Base-by-base conservation (phyloP, 1,140 invertebrate species). In the Halyomorpha halys region DNA sequence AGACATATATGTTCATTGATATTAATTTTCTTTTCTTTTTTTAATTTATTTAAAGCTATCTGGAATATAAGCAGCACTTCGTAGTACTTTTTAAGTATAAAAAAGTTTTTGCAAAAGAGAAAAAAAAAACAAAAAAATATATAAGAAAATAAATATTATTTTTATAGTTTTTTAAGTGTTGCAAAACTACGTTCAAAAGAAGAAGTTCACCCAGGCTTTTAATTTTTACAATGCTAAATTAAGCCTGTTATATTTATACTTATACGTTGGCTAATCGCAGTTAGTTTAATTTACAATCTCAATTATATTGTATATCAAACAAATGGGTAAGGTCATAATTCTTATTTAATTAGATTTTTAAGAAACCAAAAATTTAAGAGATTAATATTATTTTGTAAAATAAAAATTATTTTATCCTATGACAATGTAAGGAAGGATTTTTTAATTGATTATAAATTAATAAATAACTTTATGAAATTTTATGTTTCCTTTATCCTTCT, bases 361-460 rank as follows among this genome's bases (percentile, higher is more conserved):
- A 59, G 56, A 59, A 59, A 59, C 56, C 56, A 59, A 59, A 59
- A 59, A 59, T 27, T 39, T 59, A 59, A 64, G 62, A 64, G 62
- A 64, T 64, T 64, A 64, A 64, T 64, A 64, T 64, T 64, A 64
- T 64, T 64, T 64, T 64, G 62, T 64, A 64, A 64, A 64, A 64
- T 53, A 63, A 51, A 63, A 63, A 64, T 39, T 64, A 64, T 64
- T 64, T 64, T 64, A 64, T 64, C 51, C 62, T 47, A 44, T 64
- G 62, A 59, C 62, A 25, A 25, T 63, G 62, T 63, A 63, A 47
- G 47, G 47, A 54, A 56, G 51, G 44, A 44, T 51, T 64, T 54
- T 64, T 64, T 64, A 27, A 51, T 49, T 62, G 15, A 23, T 30
- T 59, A 30, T 30, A 19, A 62, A 62, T 49, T 62, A 62, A 62